Evolutionary conservation across 2,797 vertebrate genomes (phyloP).

Genomic region (Natrix natrix): DNA sequence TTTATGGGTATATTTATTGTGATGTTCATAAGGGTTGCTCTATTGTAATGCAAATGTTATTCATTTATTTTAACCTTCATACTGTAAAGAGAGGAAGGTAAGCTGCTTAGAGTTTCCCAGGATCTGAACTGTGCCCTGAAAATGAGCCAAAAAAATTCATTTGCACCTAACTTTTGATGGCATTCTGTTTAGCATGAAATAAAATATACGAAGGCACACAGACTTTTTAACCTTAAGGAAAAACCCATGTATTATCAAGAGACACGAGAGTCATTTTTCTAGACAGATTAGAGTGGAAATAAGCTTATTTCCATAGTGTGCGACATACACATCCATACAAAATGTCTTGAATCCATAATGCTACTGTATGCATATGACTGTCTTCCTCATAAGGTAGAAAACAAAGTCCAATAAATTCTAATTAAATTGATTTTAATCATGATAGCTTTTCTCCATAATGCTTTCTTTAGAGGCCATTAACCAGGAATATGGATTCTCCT

Average conservation of each 20-base stretch:
- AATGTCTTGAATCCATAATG: not conserved
- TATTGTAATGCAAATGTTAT: not conserved
- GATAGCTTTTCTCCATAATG: slow-evolving; percentile 24
- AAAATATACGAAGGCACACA: not conserved
- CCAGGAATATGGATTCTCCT: not conserved
- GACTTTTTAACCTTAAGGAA: not conserved
- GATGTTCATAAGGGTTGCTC: not conserved
- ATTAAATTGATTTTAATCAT: slow-evolving; percentile 18
- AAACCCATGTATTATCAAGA: not conserved
- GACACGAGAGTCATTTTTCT: not conserved
- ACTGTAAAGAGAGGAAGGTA: not conserved
- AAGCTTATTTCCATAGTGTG: not conserved
- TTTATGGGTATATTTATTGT: not conserved
- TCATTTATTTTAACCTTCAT: not conserved
- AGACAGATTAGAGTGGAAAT: not conserved
- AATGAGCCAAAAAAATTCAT: not conserved
- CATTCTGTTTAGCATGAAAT: not conserved
- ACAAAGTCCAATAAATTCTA: slow-evolving; percentile 22
- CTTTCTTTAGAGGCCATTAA: not conserved
- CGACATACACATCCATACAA: not conserved
- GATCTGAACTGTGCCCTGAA: not conserved
- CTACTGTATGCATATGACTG: not conserved
- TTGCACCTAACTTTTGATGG: not conserved
- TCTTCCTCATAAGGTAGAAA: slow-evolving; percentile 24
- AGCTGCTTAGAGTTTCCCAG: not conserved